Evolutionary conservation across 2,888 invertebrate species (phyloP).

Genomic region (Dicyrtomina minuta): DNA sequence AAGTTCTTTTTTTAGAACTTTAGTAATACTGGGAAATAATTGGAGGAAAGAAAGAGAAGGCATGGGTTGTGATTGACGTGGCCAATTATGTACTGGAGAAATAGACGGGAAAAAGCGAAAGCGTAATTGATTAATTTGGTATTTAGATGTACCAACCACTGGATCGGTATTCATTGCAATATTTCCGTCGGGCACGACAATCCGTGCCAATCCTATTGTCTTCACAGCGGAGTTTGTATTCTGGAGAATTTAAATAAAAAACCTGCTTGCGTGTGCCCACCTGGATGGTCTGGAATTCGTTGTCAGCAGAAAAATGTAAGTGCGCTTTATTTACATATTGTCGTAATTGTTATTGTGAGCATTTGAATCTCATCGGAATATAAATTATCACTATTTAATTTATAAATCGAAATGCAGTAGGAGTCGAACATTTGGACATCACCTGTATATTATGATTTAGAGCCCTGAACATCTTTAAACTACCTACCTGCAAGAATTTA

Average conservation of each 20-base stretch:
- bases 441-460: no score
- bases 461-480: no score
- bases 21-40: neutral
- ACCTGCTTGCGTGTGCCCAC: conserved; percentile 63
- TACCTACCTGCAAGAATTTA: no score
- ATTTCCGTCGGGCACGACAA: conserved; percentile 63
- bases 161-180: conserved; percentile 63
- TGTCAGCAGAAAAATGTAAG: conserved; percentile 1
- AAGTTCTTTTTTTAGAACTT: neutral
- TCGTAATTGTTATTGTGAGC: no score
- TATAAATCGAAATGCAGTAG: no score
- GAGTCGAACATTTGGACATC: no score
- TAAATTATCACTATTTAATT: no score
- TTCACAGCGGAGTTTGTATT: conserved; percentile 65
- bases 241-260: conserved; percentile 58
- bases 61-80: neutral
- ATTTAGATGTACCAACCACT: conserved; percentile 60
- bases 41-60: neutral
- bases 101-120: no score
- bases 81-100: no score
- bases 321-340: no score
- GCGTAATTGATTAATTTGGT: neutral
- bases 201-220: conserved; percentile 57
- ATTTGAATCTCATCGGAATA: no score
- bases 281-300: conserved; percentile 62